Evolutionary conservation across 2,113 vertebrate species (phyloP).

Genomic region (Climacteris rufus): DNA sequence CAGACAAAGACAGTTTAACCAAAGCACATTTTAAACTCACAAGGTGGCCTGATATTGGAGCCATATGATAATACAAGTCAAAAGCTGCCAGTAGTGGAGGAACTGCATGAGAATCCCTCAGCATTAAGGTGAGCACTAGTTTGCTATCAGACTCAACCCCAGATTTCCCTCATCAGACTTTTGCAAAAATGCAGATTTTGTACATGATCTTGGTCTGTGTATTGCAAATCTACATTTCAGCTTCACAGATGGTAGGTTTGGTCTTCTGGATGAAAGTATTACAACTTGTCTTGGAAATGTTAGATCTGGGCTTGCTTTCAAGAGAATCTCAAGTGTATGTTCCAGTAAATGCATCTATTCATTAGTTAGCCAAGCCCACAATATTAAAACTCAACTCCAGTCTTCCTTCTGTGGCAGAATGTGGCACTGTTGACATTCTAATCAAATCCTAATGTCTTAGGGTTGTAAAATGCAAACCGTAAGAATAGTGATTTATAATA

Average conservation of each 20-base stretch:
- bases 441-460: not conserved
- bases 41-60: not conserved
- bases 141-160: not conserved
- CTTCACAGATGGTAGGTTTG: not conserved
- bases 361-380: not conserved
- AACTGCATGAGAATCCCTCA: not conserved
- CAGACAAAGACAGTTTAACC: not conserved
- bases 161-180: not conserved
- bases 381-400: not conserved
- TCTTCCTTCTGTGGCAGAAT: not conserved
- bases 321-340: not conserved
- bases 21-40: not conserved
- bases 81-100: not conserved
- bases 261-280: not conserved
- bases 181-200: not conserved
- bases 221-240: not conserved
- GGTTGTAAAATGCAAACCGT: not conserved
- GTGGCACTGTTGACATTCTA: not conserved
- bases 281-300: not conserved
- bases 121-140: not conserved
- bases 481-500: not conserved
- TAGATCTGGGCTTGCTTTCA: conserved; percentile 9
- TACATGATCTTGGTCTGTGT: not conserved
- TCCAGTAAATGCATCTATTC: not conserved
- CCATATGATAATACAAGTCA: not conserved